Evolutionary conservation across 2,797 vertebrate genomes (phyloP), one percentile per base, ranked within the genome.

Genomic region (Tinamus major): DNA sequence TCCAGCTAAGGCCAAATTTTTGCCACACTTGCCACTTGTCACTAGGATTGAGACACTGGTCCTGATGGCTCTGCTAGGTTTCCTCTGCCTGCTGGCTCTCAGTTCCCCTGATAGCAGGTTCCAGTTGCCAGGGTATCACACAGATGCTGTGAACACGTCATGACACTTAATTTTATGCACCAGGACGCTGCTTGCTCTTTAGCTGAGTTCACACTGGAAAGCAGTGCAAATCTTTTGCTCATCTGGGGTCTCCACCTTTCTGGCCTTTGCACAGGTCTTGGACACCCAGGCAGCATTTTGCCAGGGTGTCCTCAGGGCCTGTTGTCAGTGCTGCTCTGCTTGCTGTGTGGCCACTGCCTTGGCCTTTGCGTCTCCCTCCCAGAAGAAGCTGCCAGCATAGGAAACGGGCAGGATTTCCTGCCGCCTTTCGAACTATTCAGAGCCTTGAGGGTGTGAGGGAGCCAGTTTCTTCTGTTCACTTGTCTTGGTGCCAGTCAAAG

Each of bases 331-430:
- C 14, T 79, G 26, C 39, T 76, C 74, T 65, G 46, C 77, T 79
- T 70, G 19, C 81, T 26, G 53, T 53, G n/a, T 37, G 58, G 58
- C 42, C 63, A 5, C 44, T 58, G 48, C 59, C 65, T 64, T 5
- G 27, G 10, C 3, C 33, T 48, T 31, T 65, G 56, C 37, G 37
- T 79, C 75, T 89, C 64, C 78, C 35, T 74, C 65, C 44, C 56
- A 2, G 3, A 2, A 77, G 35, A 76, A 39, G 48, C 29, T 89
- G 55, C 63, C 88, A 94, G n/a, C 68, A 62, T 10, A 87, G 81
- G 86, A 94, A 83, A n/a, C 0, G 1, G 64, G 49, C 81, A 96
- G 93, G 94, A 96, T 96, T 96, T 96, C 94, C 96, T 94, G 89
- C 76, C 68, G 62, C 84, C 68, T 95, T 94, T 92, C 83, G 94